Evolutionary conservation across 2,888 invertebrate genomes (phyloP), one percentile per base, ranked within the genome.

Genomic region (Adineta ricciae): DNA sequence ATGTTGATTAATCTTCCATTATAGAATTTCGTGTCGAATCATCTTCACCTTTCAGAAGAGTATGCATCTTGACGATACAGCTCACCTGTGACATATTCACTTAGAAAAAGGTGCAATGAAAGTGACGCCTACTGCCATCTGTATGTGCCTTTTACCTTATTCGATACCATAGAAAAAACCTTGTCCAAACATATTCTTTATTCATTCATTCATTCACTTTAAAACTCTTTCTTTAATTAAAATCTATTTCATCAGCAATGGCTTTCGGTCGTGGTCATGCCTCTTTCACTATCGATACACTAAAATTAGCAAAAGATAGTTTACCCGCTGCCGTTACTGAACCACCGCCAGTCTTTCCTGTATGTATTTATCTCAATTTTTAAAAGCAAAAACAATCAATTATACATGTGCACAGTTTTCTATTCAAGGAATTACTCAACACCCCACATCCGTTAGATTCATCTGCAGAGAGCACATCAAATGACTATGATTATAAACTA

Each of bases 401-500:
- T 64, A 4, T 19, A 64, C 32, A 64, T 64, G 16, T 36, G 0
- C 32, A 16, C 19, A 64, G 64, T 41, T 24, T 78, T 41, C 24
- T 78, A 41, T 78, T 41, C 38, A 41, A 78, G 78, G 78, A 78
- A 24, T 38, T 78, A 78, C 0, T 38, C 3, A 38, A 41, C 41
- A 14, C 24, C 11, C 78, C 78, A 7, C 78, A 78, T 78, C 21
- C 38, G 14, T 41, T 78, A 78, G n/a, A 78, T 78, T 8, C 38
- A n/a, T 41, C 41, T 41, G n/a, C n/a, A 41, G 41, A 78, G 41
- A 78, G 41, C 41, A 24, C 78, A 38, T 11, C n/a, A 5, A n/a
- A 78, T 78, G 78, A 78, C 41, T 78, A 78, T 78, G 78, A 78
- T 41, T 78, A 78, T 78, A 78, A 41, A 78, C n/a, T 78, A 41